These are phyloP conservation scores for Stegana nigrithorax DNA, from an alignment of 2,888 invertebrate genomes.

Conservation along the genomic window DNA sequence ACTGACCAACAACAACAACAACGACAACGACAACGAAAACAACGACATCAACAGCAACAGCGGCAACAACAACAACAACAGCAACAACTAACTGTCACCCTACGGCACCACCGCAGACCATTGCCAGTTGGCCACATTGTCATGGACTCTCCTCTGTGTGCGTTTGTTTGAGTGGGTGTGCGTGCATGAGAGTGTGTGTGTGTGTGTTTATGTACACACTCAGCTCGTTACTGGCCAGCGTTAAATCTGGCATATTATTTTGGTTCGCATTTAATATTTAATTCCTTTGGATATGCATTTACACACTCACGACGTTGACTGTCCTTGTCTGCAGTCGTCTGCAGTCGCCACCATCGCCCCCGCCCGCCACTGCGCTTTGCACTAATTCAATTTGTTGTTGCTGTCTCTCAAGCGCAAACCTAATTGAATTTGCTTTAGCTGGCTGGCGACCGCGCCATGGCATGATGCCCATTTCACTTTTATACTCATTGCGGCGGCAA, in stretches of 20 bases:
- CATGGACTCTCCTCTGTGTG: too few species aligned
- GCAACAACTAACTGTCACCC: background rate
- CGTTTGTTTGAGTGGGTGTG: background rate
- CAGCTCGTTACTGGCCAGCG: too few species aligned
- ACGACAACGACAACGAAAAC: background rate
- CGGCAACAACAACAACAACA: background rate
- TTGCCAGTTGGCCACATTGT: too few species aligned
- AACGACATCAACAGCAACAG: background rate
- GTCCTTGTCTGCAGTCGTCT: too few species aligned
- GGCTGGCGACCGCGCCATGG: too few species aligned
- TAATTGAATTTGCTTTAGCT: constrained; percentile 15
- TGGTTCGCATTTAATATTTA: constrained; percentile 8
- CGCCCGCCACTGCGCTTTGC: background rate
- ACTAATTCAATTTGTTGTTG: constrained; percentile 14
- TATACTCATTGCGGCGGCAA: background rate
- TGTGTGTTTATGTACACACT: background rate
- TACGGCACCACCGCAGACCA: too few species aligned
- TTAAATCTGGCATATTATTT: background rate
- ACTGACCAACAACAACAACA: background rate
- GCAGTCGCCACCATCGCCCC: too few species aligned
- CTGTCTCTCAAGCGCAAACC: constrained; percentile 15
- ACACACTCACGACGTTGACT: too few species aligned
- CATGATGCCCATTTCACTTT: constrained; percentile 1
- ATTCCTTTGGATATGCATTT: constrained; percentile 9
- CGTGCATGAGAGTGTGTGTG: background rate